Conservation (phyloP, 2,888 invertebrate species). For the Amaurobius ferox region DNA sequence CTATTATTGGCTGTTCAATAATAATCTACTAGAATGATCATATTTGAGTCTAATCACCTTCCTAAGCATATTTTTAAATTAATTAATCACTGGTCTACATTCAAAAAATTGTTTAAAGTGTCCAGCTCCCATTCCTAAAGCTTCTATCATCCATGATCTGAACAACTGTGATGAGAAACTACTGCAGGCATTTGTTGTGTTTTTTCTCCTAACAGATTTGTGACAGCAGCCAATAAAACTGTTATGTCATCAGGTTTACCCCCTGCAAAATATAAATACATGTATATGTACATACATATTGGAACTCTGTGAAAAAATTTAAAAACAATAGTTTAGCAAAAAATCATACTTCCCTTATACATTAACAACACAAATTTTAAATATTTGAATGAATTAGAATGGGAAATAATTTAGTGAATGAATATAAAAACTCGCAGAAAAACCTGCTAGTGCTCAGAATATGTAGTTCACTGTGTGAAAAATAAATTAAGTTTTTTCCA, state of each 20-base stretch:
- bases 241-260: slow-evolving; percentile 99
- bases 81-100: neutral
- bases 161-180: slow-evolving; percentile 61
- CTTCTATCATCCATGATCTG: slow-evolving; percentile 63
- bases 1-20: neutral
- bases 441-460: no score
- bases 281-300: no score
- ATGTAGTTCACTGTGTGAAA: no score
- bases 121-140: neutral
- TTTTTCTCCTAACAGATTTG: slow-evolving; percentile 55
- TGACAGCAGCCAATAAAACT: slow-evolving; percentile 93
- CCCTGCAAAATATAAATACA: slow-evolving; percentile 82
- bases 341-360: no score
- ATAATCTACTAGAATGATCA: neutral
- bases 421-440: no score
- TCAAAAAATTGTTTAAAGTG: neutral
- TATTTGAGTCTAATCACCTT: neutral
- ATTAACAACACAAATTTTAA: no score
- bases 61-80: neutral
- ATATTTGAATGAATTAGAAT: no score
- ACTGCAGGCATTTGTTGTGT: slow-evolving; percentile 54
- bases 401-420: no score
- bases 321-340: neutral
- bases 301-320: neutral
- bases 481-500: no score